Evolutionary conservation across 2,113 vertebrate genomes (phyloP).

Genomic region (Hiodon tergisus): DNA sequence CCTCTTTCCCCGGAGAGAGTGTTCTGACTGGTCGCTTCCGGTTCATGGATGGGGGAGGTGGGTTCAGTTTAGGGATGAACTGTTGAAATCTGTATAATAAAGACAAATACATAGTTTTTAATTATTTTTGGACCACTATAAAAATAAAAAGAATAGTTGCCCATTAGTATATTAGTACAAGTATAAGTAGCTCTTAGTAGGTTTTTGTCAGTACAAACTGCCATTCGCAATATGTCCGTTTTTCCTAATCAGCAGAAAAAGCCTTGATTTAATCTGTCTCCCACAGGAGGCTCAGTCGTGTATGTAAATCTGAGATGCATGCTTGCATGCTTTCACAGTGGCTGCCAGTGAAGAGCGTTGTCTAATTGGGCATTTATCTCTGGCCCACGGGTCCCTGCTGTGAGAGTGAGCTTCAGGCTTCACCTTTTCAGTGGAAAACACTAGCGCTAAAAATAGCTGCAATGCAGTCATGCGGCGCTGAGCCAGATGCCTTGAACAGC

Average conservation of each 20-base stretch:
- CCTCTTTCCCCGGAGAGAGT: slow-evolving; percentile 57
- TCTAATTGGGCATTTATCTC: slow-evolving; percentile 50
- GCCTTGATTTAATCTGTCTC: not conserved
- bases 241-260: not conserved
- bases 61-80: slow-evolving; percentile 72
- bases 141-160: not conserved
- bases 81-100: slow-evolving; percentile 54
- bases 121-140: not conserved
- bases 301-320: slow-evolving; percentile 8
- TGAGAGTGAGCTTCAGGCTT: slow-evolving; percentile 38
- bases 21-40: slow-evolving; percentile 71
- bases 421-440: slow-evolving; percentile 18
- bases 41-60: slow-evolving; percentile 59
- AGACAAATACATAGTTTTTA: slow-evolving; percentile 13
- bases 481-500: not conserved
- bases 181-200: not conserved
- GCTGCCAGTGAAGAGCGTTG: slow-evolving; percentile 13
- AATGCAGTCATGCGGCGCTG: slow-evolving; percentile 25
- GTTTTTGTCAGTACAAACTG: not conserved
- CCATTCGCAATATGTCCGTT: not conserved
- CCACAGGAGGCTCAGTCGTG: not conserved
- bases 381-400: slow-evolving; percentile 43
- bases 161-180: not conserved
- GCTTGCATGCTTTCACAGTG: slow-evolving; percentile 5
- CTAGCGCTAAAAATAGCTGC: slow-evolving; percentile 34